These are phyloP conservation scores for Leptopilina syphax DNA, from an alignment of 2,888 invertebrate species.

Conservation along the genomic window DNA sequence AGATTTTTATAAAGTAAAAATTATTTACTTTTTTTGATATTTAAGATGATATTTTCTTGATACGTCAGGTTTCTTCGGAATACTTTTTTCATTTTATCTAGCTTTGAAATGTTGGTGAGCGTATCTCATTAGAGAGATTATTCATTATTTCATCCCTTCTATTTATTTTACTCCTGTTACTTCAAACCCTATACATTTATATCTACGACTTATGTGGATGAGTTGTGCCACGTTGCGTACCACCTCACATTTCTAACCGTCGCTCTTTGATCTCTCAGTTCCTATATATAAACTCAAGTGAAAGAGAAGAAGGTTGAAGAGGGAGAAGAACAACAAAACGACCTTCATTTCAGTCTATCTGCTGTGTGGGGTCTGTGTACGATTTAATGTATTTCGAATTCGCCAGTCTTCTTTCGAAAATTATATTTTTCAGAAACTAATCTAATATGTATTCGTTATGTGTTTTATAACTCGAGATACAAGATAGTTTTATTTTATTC, in stretches of 20 bases:
- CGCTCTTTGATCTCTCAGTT: constrained; percentile 75
- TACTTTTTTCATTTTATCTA: neutral
- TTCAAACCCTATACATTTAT: constrained; percentile 4
- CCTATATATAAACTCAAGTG: constrained; percentile 72
- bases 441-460: too few species aligned
- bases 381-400: constrained; percentile 14
- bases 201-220: constrained; percentile 3
- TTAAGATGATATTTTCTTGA: too few species aligned
- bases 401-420: neutral
- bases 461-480: too few species aligned
- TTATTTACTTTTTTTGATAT: too few species aligned
- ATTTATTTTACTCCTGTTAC: constrained; percentile 3
- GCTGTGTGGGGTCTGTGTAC: constrained; percentile 5
- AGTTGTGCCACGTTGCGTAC: neutral
- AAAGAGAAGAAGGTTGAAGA: constrained; percentile 44
- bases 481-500: too few species aligned
- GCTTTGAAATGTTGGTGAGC: neutral
- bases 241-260: neutral
- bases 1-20: too few species aligned
- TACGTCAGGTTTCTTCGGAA: too few species aligned
- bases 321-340: constrained; percentile 49
- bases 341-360: constrained; percentile 31
- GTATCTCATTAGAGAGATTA: constrained; percentile 5
- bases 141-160: constrained; percentile 10
- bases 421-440: neutral